Evolutionary conservation across 92 coral and sea anemone species (phyloP).

Genomic region (Palythoa grandiflora): DNA sequence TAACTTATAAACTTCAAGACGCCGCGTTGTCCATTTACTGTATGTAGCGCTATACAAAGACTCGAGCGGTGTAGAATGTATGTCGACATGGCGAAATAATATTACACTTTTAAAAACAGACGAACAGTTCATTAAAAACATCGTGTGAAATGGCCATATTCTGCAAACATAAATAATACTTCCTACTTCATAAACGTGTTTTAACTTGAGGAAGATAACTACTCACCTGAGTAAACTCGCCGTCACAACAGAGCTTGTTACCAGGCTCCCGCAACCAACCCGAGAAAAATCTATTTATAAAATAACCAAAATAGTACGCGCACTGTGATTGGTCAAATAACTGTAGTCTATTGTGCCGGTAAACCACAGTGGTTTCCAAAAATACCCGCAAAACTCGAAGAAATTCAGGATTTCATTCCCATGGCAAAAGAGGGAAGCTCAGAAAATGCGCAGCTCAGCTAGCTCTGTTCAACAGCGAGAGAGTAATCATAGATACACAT

Average conservation of each 20-base stretch:
- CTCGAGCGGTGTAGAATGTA: not conserved
- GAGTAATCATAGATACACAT: too few relatives aligned
- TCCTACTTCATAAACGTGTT: not conserved
- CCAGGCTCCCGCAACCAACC: not conserved
- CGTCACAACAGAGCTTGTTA: not conserved
- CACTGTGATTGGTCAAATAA: too few relatives aligned
- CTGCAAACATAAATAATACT: not conserved
- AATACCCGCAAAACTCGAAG: too few relatives aligned
- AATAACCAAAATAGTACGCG: not conserved
- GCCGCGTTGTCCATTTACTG: too few relatives aligned
- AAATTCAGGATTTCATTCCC: too few relatives aligned
- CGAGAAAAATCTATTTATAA: too few relatives aligned
- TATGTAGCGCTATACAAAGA: not conserved
- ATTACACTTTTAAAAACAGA: too few relatives aligned
- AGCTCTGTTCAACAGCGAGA: too few relatives aligned
- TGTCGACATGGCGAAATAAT: not conserved
- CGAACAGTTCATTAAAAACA: not conserved
- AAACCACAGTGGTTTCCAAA: too few relatives aligned
- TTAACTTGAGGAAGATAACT: not conserved
- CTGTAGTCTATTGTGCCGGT: too few relatives aligned
- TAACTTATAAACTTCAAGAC: not conserved
- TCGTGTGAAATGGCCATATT: constrained; percentile 33
- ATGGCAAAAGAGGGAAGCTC: too few relatives aligned
- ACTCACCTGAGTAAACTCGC: constrained; percentile 38
- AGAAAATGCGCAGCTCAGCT: too few relatives aligned